Percentiles rank a stretch among this genome's conserved stretches.
phyloP scores from a whole-genome alignment of 2,888 invertebrate species.

The Oasisia sp. region DNA sequence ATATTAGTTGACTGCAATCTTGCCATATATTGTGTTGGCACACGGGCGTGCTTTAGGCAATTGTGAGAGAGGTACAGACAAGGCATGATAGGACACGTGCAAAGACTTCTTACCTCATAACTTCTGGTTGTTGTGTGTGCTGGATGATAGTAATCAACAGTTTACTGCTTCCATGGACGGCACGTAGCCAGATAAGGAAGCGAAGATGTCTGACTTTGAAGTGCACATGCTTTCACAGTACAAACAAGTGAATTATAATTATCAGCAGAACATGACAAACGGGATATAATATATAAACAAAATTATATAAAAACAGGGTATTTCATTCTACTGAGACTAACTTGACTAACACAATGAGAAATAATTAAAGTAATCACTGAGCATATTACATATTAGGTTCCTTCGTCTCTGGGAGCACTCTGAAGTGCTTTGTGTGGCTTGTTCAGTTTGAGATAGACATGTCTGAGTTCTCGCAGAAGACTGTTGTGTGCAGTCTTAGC shows the following conservation, averaged over 20 bases:
- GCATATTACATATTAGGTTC: too few relatives aligned
- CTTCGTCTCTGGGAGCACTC: background rate
- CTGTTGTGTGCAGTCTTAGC: background rate
- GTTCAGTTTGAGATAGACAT: background rate
- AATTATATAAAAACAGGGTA: background rate
- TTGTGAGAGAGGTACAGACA: background rate
- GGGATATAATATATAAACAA: background rate
- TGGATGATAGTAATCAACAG: background rate
- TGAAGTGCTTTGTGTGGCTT: background rate
- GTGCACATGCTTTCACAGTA: background rate
- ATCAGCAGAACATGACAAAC: background rate
- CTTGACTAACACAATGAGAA: too few relatives aligned
- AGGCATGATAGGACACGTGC: background rate
- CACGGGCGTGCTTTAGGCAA: background rate
- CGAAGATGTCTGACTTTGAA: background rate
- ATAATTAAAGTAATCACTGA: too few relatives aligned
- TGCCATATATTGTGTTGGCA: background rate
- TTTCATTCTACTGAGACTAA: background rate
- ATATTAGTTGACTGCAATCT: conserved; percentile 1
- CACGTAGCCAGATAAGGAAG: background rate
- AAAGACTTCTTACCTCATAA: background rate
- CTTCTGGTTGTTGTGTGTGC: background rate
- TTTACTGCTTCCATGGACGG: background rate
- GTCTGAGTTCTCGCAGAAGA: background rate
- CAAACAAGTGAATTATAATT: background rate